Percentiles rank a stretch among this genome's conserved stretches.
Evolutionary conservation across 2,888 invertebrate species (phyloP).

Genomic region (Mesoligia furuncula): DNA sequence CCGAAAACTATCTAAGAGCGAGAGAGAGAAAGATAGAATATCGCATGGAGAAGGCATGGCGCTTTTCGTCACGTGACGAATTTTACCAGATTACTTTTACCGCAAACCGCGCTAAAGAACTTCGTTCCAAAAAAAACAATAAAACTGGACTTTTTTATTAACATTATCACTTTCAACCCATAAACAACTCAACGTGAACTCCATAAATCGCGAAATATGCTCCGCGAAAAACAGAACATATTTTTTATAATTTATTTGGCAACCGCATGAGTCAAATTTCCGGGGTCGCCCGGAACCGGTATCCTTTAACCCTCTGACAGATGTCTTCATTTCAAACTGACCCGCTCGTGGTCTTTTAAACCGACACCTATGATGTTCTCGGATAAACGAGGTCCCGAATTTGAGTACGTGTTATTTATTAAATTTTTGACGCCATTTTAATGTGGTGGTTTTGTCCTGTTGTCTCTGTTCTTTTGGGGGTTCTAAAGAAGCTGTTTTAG

Average conservation of each 20-base stretch:
- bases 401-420: slow-evolving; percentile 44
- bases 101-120: neutral
- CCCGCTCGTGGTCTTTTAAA: slow-evolving; percentile 63
- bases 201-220: slow-evolving; percentile 55
- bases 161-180: slow-evolving; percentile 35
- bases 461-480: neutral
- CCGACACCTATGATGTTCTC: slow-evolving; percentile 58
- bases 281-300: slow-evolving; percentile 63
- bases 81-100: neutral
- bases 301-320: slow-evolving; percentile 70
- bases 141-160: slow-evolving; percentile 13
- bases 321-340: slow-evolving; percentile 71
- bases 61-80: neutral
- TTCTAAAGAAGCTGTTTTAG: neutral
- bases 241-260: slow-evolving; percentile 70
- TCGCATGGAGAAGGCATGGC: neutral
- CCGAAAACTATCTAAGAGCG: neutral
- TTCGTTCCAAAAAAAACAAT: neutral
- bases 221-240: slow-evolving; percentile 55
- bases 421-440: slow-evolving; percentile 16
- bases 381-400: slow-evolving; percentile 49
- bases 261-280: slow-evolving; percentile 71
- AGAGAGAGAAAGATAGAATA: neutral
- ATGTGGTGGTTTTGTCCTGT: neutral
- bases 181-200: slow-evolving; percentile 43